Evolutionary conservation across 2,797 vertebrate genomes (phyloP).

Genomic region (Helarctos malayanus): DNA sequence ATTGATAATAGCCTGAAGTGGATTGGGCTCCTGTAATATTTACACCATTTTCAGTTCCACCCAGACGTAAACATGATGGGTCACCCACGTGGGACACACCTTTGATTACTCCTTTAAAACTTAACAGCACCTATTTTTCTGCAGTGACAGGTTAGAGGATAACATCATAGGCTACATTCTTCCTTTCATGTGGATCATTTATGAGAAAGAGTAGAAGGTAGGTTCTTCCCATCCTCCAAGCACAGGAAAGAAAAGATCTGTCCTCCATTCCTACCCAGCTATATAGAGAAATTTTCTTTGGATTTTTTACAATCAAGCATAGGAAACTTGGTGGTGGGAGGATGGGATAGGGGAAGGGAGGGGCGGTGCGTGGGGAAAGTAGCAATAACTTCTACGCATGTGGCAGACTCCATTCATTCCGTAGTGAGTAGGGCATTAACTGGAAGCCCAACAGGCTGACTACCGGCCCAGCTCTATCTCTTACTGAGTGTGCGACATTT

Average conservation of each 20-base stretch:
- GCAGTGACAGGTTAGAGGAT: background rate
- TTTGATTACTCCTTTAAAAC: background rate
- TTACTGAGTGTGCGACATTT: background rate
- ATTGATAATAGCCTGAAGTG: background rate
- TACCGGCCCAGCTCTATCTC: background rate
- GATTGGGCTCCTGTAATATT: background rate
- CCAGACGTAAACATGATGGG: background rate
- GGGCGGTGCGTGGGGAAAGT: background rate
- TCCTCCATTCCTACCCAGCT: background rate
- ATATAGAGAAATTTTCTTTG: background rate
- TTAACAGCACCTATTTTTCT: background rate
- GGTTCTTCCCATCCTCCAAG: background rate
- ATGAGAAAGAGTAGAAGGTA: background rate
- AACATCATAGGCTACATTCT: background rate
- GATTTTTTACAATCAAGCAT: conserved; percentile 7
- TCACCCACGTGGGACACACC: background rate
- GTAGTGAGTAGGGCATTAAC: background rate
- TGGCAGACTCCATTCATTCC: background rate
- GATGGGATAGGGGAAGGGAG: background rate
- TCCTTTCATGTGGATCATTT: background rate
- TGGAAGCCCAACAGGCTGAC: background rate
- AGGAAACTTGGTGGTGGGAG: background rate
- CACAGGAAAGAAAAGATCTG: background rate
- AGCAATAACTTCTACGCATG: background rate
- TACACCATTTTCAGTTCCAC: background rate